Base-by-base conservation (phyloP, 1,140 invertebrate genomes). In the Brachionus paranguensis region DNA sequence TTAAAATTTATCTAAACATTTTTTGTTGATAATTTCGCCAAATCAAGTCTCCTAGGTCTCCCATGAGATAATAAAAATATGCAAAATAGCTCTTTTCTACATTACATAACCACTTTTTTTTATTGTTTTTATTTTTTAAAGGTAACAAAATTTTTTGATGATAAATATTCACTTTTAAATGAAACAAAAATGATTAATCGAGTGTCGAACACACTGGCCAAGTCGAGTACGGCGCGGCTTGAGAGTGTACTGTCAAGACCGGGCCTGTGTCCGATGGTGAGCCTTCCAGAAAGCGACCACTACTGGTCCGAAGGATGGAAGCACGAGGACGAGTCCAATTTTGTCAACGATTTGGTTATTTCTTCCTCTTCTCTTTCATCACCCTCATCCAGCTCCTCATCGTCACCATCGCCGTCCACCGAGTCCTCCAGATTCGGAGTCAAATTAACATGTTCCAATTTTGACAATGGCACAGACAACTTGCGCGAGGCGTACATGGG, bases 111-210 rank as follows among this genome's bases (percentile, higher is more conserved):
- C 41, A 43, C n/a, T 45, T 45, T 74, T 50, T 76, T 50, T 27
- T 76, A 47, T 37, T 50, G 7, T 50, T 27, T 50, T 76, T 50
- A 47, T 50, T 76, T 76, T 76, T 76, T 76, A 50, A 76, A 76
- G 72, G 72, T 76, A 76, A 76, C 72, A 76, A 76, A 76, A 76
- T 76, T 76, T 76, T 76, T 76, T 76, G 72, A 76, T 76, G 45
- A 76, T 76, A 76, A 76, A 76, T 76, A 76, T 50, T 41, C 68
- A 41, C 68, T 72, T 76, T 50, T 76, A 50, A 76, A 76, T 76
- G 72, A 76, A 27, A 33, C 10, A 27, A 76, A 76, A 8, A 76
- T 76, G 72, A 79, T 17, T 55, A 78, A 78, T 55, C 43, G 50
- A 14, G 11, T 50, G 29, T 33, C 29, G 14, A 33, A 17, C 20